Base-by-base conservation (phyloP, 1,140 invertebrate genomes). In the Mactra quadrangularis region DNA sequence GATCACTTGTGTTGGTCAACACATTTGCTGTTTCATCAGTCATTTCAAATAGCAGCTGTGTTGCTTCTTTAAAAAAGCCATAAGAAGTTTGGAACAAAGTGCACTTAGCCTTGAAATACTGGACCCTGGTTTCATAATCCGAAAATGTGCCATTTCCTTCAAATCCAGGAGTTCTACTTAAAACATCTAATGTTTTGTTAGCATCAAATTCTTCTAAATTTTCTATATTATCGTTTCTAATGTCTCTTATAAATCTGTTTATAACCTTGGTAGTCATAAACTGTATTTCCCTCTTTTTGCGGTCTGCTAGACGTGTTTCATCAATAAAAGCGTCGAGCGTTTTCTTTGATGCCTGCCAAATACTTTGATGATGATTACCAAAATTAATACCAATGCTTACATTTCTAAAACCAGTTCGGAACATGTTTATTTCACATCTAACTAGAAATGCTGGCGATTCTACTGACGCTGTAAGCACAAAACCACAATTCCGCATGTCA, bases 401-500 rank as follows among this genome's bases (percentile, higher is more conserved):
- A 15, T 35, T 52, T 68, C 25, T 78, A 22, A 53, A 78, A 6
- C 76, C 76, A 13, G 33, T 45, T 57, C 62, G 19, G 19, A 78
- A 68, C 9, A 53, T 13, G 33, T 78, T 78, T 3, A 78, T n/a
- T 33, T 78, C 60, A 52, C 76, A 78, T 1, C 0, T 0, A 29
- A 78, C 62, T 2, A 55, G 33, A 57, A 78, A 78, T 7, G 68
- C 35, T 15, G 27, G 17, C 0, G 22, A 35, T 17, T 78, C 62
- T 41, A 41, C 38, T 55, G n/a, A 9, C 35, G 31, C 35, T n/a
- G 62, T 53, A 25, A 55, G 3, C 22, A 55, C 62, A 57, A 78
- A 78, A 50, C 76, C 76, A 68, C 76, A 78, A 31, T 78, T 78
- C 55, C 50, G 15, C 3, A 68, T 62, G 55, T 78, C 76, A 25